Conservation (phyloP, 2,888 invertebrate species). For the Agapostemon virescens region DNA sequence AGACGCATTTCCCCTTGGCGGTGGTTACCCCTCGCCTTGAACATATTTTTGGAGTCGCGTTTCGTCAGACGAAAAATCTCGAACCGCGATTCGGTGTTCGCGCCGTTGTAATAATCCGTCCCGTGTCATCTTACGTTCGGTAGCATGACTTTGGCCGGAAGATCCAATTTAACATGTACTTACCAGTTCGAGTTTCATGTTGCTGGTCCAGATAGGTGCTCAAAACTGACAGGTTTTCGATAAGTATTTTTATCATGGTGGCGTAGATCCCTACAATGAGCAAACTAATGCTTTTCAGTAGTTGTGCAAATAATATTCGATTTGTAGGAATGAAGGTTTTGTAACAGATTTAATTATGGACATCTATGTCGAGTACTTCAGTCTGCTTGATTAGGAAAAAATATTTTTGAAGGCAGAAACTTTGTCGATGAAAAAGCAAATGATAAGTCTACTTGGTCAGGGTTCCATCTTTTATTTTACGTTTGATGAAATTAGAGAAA, state of each 20-base stretch:
- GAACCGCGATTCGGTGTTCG: conserved; percentile 52
- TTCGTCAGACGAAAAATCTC: conserved; percentile 55
- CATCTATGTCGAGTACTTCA: too few species aligned
- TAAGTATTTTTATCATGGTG: background rate
- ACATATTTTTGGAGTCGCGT: conserved; percentile 62
- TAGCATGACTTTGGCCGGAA: background rate
- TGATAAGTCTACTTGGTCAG: too few species aligned
- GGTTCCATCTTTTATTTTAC: too few species aligned
- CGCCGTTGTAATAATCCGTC: conserved; percentile 41
- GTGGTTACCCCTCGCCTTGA: conserved; percentile 57
- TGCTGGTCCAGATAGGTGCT: background rate
- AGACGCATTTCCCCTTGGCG: conserved; percentile 35
- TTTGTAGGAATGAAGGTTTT: too few species aligned
- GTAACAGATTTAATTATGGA: too few species aligned
- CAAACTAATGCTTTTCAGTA: background rate
- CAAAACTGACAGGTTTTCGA: background rate
- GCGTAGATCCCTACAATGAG: background rate
- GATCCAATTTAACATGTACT: background rate
- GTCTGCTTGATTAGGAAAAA: too few species aligned
- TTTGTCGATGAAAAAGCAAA: too few species aligned
- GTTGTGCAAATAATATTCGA: background rate
- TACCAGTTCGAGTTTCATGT: background rate
- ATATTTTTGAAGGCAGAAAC: too few species aligned
- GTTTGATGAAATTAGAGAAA: too few species aligned
- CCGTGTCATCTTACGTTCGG: conserved; percentile 31